A percentile compares a stretch with the other conserved stretches of the same genome.
These are phyloP conservation scores for Stegana nigrithorax DNA, from an alignment of 2,888 invertebrate genomes.

Conservation along the genomic window DNA sequence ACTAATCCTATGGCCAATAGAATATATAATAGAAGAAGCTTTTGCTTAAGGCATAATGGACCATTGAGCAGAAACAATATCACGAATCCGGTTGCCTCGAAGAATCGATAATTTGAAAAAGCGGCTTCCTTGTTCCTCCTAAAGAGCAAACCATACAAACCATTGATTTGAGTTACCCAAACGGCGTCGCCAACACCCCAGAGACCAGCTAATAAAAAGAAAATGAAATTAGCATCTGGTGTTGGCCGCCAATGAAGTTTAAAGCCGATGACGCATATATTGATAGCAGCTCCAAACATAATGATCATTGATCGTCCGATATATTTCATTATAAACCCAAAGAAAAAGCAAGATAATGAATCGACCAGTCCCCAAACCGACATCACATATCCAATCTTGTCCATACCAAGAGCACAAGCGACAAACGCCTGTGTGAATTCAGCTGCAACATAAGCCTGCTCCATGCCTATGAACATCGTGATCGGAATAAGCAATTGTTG, in stretches of 20 bases:
- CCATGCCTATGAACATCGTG: slow-evolving; percentile 95
- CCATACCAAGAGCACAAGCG: slow-evolving; percentile 87
- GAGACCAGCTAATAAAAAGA: slow-evolving; percentile 87
- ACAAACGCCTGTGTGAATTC: slow-evolving; percentile 84
- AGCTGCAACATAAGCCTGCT: slow-evolving; percentile 94
- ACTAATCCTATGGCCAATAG: slow-evolving; percentile 80
- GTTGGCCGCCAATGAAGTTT: slow-evolving; percentile 87
- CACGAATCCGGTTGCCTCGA: slow-evolving; percentile 90
- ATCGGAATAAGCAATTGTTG: slow-evolving; percentile 93
- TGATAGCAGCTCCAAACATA: slow-evolving; percentile 71
- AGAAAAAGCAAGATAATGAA: slow-evolving; percentile 87
- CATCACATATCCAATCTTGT: slow-evolving; percentile 95
- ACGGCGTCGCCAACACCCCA: slow-evolving; percentile 96
- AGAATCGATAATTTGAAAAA: slow-evolving; percentile 88
- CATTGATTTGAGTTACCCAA: slow-evolving; percentile 96
- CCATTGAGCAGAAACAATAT: slow-evolving; percentile 89
- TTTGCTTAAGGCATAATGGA: slow-evolving; percentile 84
- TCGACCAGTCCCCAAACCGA: slow-evolving; percentile 95
- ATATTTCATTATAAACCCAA: slow-evolving; percentile 90
- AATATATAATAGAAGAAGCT: slow-evolving; percentile 84
- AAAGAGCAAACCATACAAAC: slow-evolving; percentile 89
- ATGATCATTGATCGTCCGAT: slow-evolving; percentile 87
- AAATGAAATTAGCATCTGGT: slow-evolving; percentile 81
- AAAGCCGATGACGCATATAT: slow-evolving; percentile 81
- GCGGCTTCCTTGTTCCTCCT: slow-evolving; percentile 89